phyloP scores from a whole-genome alignment of 1,140 invertebrate genomes.

The Triops cancriformis region DNA sequence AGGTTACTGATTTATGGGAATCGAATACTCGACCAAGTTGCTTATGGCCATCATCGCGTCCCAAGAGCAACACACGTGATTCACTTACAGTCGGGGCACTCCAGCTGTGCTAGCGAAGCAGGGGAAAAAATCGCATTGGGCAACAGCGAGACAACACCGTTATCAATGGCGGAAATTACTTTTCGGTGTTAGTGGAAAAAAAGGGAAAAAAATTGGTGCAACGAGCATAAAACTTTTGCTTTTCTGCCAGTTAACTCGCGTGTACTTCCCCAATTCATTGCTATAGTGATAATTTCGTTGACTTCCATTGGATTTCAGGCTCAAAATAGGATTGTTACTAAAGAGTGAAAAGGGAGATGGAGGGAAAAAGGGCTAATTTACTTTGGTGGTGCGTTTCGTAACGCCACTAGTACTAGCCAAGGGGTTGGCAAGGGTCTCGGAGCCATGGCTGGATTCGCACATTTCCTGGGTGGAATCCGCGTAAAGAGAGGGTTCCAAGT shows the following conservation, averaged over 20 bases:
- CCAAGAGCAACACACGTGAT: neutral
- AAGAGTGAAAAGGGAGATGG: neutral
- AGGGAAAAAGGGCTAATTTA: neutral
- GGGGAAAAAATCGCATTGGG: too few species aligned
- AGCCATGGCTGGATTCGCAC: constrained; percentile 4
- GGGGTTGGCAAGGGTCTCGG: neutral
- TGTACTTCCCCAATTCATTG: neutral
- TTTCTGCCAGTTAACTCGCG: neutral
- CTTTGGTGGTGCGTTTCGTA: constrained; percentile 4
- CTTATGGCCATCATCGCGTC: neutral
- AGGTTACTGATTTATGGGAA: neutral
- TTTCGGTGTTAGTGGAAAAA: too few species aligned
- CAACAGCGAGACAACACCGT: too few species aligned
- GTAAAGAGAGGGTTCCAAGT: neutral
- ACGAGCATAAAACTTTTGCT: neutral
- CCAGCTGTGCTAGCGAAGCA: neutral
- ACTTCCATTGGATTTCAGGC: neutral
- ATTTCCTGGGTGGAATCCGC: constrained; percentile 8
- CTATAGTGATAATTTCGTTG: neutral
- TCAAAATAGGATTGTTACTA: neutral
- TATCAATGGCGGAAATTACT: too few species aligned
- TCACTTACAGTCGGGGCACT: neutral
- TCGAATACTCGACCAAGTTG: neutral
- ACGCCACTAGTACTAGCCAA: neutral
- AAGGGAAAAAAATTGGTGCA: too few species aligned